Percentiles rank a stretch among this genome's conserved stretches.
Evolutionary conservation across 2,113 vertebrate genomes (phyloP).

Genomic region (Entosphenus tridentatus): DNA sequence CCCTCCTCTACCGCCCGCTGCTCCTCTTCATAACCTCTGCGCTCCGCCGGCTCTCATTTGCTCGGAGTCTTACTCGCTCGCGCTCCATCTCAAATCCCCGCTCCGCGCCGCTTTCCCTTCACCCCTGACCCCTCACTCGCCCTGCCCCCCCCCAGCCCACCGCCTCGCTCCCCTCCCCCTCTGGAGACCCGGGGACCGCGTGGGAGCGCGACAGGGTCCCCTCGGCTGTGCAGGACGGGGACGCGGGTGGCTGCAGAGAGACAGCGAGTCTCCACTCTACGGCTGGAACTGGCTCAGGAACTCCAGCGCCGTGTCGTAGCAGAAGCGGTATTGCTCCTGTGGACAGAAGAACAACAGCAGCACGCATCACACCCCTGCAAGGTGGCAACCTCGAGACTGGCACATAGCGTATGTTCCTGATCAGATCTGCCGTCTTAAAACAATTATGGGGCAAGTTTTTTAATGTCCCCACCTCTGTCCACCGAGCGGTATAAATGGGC

Average conservation of each 20-base stretch:
- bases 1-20: not conserved
- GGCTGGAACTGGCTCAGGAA: constrained; percentile 29
- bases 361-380: too few relatives aligned
- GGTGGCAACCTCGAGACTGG: too few relatives aligned
- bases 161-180: not conserved
- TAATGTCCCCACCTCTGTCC: too few relatives aligned
- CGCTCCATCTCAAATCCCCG: not conserved
- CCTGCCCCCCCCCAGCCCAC: not conserved
- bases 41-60: not conserved
- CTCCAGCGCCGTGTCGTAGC: constrained; percentile 77
- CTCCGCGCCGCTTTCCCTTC: not conserved
- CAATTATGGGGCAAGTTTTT: too few relatives aligned
- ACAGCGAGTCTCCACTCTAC: not conserved
- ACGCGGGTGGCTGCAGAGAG: too few relatives aligned
- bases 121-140: not conserved
- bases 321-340: constrained; percentile 97
- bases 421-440: too few relatives aligned
- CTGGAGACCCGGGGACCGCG: not conserved
- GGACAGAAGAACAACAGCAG: too few relatives aligned
- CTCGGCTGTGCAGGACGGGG: too few relatives aligned
- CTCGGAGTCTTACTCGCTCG: not conserved
- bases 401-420: too few relatives aligned
- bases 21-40: not conserved
- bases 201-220: not conserved
- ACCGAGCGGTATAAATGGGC: too few relatives aligned